These are phyloP conservation scores for Hemicentrotus pulcherrimus DNA, from an alignment of 35 echinoderm and acorn worm species.

Conservation along the genomic window DNA sequence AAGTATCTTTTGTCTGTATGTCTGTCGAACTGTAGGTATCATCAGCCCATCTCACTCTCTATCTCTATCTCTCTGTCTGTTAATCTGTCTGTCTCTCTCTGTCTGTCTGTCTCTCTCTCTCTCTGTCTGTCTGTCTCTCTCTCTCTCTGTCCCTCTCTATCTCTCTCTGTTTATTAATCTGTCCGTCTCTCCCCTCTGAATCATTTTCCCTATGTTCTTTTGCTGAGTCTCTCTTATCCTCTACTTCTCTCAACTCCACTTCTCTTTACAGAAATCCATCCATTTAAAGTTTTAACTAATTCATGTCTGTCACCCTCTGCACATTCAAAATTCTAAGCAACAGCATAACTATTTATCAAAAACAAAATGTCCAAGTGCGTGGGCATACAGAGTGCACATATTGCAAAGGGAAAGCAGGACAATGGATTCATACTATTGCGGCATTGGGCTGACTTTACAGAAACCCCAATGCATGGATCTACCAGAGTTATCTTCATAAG, in stretches of 20 bases:
- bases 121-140: background rate
- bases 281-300: too few relatives aligned
- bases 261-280: too few relatives aligned
- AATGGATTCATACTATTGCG: too few relatives aligned
- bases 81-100: background rate
- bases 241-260: background rate
- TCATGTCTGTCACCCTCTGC: too few relatives aligned
- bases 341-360: too few relatives aligned
- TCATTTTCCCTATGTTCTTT: background rate
- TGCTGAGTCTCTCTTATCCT: background rate
- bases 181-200: too few relatives aligned
- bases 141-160: background rate
- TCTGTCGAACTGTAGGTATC: background rate
- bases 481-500: background rate
- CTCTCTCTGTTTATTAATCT: too few relatives aligned
- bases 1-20: background rate
- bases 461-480: background rate
- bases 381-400: too few relatives aligned
- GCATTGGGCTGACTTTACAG: background rate
- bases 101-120: background rate
- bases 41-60: background rate
- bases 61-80: background rate
- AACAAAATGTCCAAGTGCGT: too few relatives aligned
- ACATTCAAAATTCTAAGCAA: too few relatives aligned
- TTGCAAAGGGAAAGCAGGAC: too few relatives aligned